Evolutionary conservation across 2,797 vertebrate genomes (phyloP).

Genomic region (Stomatorhinus walkeri): DNA sequence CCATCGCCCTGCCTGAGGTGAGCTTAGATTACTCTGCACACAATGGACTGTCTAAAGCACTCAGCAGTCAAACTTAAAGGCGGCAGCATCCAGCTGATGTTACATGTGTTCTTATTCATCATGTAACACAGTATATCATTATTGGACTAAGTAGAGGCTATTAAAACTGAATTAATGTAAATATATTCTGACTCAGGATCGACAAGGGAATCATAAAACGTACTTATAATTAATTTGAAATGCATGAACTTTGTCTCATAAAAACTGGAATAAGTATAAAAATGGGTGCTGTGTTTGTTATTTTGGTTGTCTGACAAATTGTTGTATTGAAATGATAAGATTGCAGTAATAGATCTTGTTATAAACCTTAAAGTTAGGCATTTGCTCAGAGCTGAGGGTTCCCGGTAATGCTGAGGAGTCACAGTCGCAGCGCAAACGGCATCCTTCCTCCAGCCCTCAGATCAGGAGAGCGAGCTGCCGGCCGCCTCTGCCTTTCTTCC

Average conservation of each 20-base stretch:
- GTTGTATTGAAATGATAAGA: neutral
- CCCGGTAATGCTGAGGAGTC: constrained; percentile 46
- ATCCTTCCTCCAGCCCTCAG: constrained; percentile 77
- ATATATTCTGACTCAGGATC: neutral
- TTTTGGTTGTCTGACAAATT: neutral
- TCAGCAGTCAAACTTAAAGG: neutral
- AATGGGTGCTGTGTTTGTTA: neutral
- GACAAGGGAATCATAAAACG: neutral
- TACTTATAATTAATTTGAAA: neutral
- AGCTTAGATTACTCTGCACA: constrained; percentile 30
- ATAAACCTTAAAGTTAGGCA: neutral
- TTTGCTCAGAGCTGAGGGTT: neutral
- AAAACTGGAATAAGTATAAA: neutral
- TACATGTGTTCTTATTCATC: neutral
- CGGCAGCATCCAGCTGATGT: neutral
- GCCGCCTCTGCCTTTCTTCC: constrained; percentile 86
- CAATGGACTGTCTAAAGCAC: neutral
- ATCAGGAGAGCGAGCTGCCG: constrained; percentile 85
- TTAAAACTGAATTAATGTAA: neutral
- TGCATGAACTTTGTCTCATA: neutral
- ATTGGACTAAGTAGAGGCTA: neutral
- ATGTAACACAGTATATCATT: neutral
- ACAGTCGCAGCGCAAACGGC: constrained; percentile 89
- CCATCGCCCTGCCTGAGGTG: constrained; percentile 92
- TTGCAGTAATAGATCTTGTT: neutral